Evolutionary conservation across 2,888 invertebrate species (phyloP).

Genomic region (Protonemura montana): DNA sequence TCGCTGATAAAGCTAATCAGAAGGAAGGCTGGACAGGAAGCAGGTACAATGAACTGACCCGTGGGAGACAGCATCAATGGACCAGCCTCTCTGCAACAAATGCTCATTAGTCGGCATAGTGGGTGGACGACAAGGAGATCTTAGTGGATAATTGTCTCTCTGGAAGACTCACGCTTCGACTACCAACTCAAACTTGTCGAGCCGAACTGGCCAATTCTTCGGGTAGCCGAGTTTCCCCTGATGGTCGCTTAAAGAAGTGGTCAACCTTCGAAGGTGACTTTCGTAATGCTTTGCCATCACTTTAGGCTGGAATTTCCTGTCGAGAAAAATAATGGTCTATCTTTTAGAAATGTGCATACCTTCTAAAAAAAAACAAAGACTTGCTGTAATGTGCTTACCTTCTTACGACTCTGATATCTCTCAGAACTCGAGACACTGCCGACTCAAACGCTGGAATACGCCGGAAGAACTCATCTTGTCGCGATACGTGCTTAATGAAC

Average conservation of each 20-base stretch:
- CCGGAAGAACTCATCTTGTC: slow-evolving; percentile 72
- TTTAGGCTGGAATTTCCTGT: slow-evolving; percentile 88
- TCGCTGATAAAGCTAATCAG: slow-evolving; percentile 83
- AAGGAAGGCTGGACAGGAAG: slow-evolving; percentile 87
- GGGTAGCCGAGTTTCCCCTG: slow-evolving; percentile 73
- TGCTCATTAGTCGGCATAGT: neutral
- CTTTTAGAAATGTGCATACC: too few species aligned
- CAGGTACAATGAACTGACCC: slow-evolving; percentile 91
- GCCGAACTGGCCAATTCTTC: slow-evolving; percentile 73
- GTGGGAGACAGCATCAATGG: slow-evolving; percentile 93
- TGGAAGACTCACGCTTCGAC: slow-evolving; percentile 80
- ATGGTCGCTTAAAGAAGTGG: slow-evolving; percentile 84
- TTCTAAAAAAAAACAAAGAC: too few species aligned
- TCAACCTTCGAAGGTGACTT: slow-evolving; percentile 80
- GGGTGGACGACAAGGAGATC: too few species aligned
- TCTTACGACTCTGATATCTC: slow-evolving; percentile 83
- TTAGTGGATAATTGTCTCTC: too few species aligned
- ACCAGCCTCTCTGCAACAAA: slow-evolving; percentile 79
- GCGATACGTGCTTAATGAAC: slow-evolving; percentile 79
- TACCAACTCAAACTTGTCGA: slow-evolving; percentile 81
- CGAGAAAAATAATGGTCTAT: neutral
- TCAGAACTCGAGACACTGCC: slow-evolving; percentile 82
- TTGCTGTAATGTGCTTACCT: slow-evolving; percentile 63
- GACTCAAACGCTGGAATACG: slow-evolving; percentile 85
- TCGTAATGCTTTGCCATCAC: slow-evolving; percentile 88